These are phyloP conservation scores for Cryptoprocta ferox DNA, from an alignment of 2,797 vertebrate species.

Conservation along the genomic window DNA sequence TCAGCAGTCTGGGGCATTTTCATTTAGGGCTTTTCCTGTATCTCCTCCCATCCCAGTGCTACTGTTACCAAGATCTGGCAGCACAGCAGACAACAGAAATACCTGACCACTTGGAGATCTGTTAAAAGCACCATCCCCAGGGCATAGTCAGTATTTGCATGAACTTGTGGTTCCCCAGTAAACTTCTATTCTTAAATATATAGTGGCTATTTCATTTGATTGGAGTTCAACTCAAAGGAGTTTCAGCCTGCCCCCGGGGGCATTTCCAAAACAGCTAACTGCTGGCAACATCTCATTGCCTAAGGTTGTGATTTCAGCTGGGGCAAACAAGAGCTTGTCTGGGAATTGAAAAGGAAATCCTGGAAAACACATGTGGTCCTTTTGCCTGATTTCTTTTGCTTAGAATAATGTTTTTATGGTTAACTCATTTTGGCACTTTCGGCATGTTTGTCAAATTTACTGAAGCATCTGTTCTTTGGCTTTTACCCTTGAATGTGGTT, in stretches of 20 bases:
- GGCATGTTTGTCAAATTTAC: neutral
- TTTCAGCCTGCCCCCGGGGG: neutral
- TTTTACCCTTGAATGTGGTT: neutral
- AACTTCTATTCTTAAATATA: slow-evolving; percentile 20
- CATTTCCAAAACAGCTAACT: slow-evolving; percentile 13
- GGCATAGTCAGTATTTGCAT: neutral
- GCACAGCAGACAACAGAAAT: neutral
- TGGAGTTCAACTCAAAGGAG: neutral
- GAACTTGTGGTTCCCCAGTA: neutral
- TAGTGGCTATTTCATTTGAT: neutral
- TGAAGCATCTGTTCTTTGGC: neutral
- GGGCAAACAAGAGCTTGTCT: neutral
- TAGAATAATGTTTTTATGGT: neutral
- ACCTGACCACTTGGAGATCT: neutral
- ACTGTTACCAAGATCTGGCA: neutral
- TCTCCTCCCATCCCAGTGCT: neutral
- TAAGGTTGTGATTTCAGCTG: neutral
- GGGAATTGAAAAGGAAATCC: neutral
- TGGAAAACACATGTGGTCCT: neutral
- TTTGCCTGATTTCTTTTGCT: neutral
- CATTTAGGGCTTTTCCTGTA: neutral
- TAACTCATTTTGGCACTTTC: neutral
- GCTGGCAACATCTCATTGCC: neutral
- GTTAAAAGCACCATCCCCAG: neutral
- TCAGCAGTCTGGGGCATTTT: neutral